Evolutionary conservation across 2,113 vertebrate genomes (phyloP).

Genomic region (Pelmatolapia mariae): DNA sequence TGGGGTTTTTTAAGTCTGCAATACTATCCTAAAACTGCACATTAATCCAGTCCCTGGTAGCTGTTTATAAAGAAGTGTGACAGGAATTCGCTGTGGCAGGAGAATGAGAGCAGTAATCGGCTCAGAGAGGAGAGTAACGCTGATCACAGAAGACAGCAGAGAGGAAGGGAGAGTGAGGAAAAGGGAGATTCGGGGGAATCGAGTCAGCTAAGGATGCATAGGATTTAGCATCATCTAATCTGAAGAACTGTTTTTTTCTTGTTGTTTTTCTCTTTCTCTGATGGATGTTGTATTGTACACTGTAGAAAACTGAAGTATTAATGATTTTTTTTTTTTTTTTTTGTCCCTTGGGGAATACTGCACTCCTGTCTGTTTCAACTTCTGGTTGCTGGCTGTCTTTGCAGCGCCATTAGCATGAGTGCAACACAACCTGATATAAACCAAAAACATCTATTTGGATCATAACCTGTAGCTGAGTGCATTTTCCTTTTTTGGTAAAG

Average conservation of each 20-base stretch:
- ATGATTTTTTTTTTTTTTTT: not conserved
- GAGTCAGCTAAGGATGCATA: slow-evolving; percentile 3
- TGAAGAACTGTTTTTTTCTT: not conserved
- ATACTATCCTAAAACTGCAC: not conserved
- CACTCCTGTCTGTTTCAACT: not conserved
- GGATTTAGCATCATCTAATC: not conserved
- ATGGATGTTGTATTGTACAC: not conserved
- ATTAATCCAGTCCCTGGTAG: not conserved
- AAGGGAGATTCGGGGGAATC: not conserved
- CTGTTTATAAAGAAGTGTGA: not conserved
- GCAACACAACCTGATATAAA: not conserved
- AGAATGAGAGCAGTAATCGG: slow-evolving; percentile 34
- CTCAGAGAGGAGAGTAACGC: slow-evolving; percentile 33
- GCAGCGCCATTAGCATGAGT: not conserved
- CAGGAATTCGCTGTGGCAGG: slow-evolving; percentile 3
- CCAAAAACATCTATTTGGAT: not conserved
- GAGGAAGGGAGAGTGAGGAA: slow-evolving; percentile 21
- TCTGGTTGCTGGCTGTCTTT: not conserved
- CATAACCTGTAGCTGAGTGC: not conserved
- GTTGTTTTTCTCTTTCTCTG: not conserved
- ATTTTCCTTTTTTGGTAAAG: not conserved
- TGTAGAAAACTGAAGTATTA: not conserved
- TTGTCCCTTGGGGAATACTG: not conserved
- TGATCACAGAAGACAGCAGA: slow-evolving; percentile 34
- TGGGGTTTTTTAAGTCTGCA: not conserved